Percentiles rank a stretch among this genome's conserved stretches.
Evolutionary conservation across 2,888 invertebrate species (phyloP).

Genomic region (Steinernema carpocapsae): DNA sequence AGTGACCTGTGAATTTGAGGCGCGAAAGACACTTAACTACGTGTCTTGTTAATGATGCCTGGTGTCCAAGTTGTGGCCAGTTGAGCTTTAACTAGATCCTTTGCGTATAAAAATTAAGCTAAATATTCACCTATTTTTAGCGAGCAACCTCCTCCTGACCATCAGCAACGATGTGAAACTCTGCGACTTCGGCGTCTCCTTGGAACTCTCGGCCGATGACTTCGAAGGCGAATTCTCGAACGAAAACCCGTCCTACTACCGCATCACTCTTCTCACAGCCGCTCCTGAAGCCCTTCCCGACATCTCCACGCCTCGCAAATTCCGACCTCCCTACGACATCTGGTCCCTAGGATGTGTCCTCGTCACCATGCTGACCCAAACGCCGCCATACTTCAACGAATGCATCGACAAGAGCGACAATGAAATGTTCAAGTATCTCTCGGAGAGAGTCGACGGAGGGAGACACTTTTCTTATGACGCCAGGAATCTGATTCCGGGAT

Average conservation of each 20-base stretch:
- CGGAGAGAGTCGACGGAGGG: slow-evolving; percentile 1
- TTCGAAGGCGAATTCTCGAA: slow-evolving; percentile 24
- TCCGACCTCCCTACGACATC: slow-evolving; percentile 46
- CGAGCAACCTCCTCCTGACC: slow-evolving; percentile 49
- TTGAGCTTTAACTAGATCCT: no score
- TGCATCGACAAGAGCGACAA: slow-evolving; percentile 48
- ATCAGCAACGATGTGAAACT: slow-evolving; percentile 50
- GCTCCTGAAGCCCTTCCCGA: slow-evolving; percentile 49
- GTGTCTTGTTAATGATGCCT: no score
- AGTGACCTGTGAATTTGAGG: no score
- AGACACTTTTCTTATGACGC: slow-evolving; percentile 39
- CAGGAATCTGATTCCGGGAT: slow-evolving; percentile 39
- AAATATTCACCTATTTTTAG: slow-evolving; percentile 36
- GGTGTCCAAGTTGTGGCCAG: no score
- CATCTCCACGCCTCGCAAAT: slow-evolving; percentile 40
- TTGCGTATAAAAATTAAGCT: no score
- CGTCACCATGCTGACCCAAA: slow-evolving; percentile 53
- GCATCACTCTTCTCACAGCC: slow-evolving; percentile 44
- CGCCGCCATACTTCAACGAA: slow-evolving; percentile 51
- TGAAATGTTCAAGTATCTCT: slow-evolving; percentile 43
- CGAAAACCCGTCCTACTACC: slow-evolving; percentile 42
- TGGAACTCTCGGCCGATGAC: slow-evolving; percentile 5
- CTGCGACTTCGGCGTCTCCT: slow-evolving; percentile 11
- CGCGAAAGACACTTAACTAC: no score
- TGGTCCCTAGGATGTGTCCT: slow-evolving; percentile 52